Evolutionary conservation across 2,888 invertebrate genomes (phyloP), one percentile per base, ranked within the genome.

Genomic region (Meandrusa payeni): DNA sequence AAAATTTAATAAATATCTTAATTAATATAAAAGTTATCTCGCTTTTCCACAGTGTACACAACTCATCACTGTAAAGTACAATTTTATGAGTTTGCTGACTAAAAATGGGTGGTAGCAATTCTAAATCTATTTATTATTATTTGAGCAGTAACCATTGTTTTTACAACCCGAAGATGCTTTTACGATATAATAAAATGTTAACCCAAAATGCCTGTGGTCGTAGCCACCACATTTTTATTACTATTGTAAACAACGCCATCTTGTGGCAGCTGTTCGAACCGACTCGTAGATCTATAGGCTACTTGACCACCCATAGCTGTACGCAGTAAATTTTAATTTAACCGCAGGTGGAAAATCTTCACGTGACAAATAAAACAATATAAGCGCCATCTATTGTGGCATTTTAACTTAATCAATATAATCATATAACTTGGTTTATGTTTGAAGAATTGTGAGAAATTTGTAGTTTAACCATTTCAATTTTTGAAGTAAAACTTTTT

Each of bases 231-330:
- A 29, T 26, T 41, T 46, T 40, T 41, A 48, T 37, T 46, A 52
- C 51, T 51, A 39, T 57, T 61, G 48, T 56, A 57, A 59, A 62
- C 52, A 78, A 47, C 70, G 78, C 81, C 81, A 82, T 65, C 85
- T 85, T 64, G 49, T 50, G 57, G 61, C 70, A 69, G 57, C 61
- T 62, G 69, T 34, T 40, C 6, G 66, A 62, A 83, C 71, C 57
- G 46, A 58, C 52, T 57, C 52, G 59, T 48, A 32, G 41, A 29
- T 20, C 27, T 12, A 13, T n/a, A n/a, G n/a, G n/a, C n/a, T n/a
- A n/a, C n/a, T n/a, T 11, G 69, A 60, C 76, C 76, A 72, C 74
- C 64, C 70, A 64, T 56, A 53, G 10, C 26, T 24, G 0, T 9
- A 5, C 3, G 13, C 9, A 17, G 11, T 13, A 7, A 15, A 26